Evolutionary conservation across 2,888 invertebrate species (phyloP).

Genomic region (Glyphotaelius pellucidus): DNA sequence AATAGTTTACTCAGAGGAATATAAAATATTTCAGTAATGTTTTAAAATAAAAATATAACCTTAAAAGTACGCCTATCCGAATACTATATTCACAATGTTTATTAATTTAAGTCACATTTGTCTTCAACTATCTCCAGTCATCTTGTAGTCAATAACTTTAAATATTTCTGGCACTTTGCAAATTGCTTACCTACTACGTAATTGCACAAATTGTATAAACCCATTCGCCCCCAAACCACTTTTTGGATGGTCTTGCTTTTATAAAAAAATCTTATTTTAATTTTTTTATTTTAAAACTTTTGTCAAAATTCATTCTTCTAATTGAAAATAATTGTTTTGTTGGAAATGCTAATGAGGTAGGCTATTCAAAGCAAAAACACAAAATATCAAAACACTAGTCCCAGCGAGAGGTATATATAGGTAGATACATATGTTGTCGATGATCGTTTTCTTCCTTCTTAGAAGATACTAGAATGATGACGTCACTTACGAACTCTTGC

Average conservation of each 20-base stretch:
- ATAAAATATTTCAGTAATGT: neutral
- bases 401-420: too few species aligned
- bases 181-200: slow-evolving; percentile 38
- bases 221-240: neutral
- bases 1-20: too few species aligned
- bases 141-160: slow-evolving; percentile 12
- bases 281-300: neutral
- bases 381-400: neutral
- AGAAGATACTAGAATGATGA: too few species aligned
- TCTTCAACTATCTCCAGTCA: neutral
- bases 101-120: slow-evolving; percentile 29
- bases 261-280: slow-evolving; percentile 11
- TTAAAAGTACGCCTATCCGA: neutral
- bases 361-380: neutral
- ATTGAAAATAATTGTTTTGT: neutral
- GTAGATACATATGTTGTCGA: too few species aligned
- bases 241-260: neutral
- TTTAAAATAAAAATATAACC: neutral
- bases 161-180: slow-evolving; percentile 38
- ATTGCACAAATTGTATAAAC: slow-evolving; percentile 29
- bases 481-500: too few species aligned
- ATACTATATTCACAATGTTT: neutral
- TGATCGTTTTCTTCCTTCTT: too few species aligned
- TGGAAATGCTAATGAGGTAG: neutral
- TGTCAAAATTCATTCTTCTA: neutral